Base-by-base conservation (phyloP, 2,113 vertebrate species). In the Trematocara unimaculatum region DNA sequence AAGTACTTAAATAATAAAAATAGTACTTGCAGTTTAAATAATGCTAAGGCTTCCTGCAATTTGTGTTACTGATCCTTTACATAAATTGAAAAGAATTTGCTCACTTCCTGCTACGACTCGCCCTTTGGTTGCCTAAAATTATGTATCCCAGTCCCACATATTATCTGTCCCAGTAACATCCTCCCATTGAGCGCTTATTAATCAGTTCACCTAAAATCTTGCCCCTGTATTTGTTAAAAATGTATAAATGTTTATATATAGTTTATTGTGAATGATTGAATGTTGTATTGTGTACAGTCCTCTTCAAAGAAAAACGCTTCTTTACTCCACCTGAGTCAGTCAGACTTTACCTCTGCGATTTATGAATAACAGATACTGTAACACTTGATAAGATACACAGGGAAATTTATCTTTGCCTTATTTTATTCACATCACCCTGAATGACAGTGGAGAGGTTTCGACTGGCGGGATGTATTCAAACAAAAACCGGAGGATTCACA, bases 211-310 rank as follows among this genome's bases (percentile, higher is more conserved):
- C 49, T 91, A 17, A 54, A 42, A 72, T 81, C 70, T 88, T 83
- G 51, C 70, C 80, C 51, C 49, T 89, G 55, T 89, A 64, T 92
- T 92, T 89, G 87, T 93, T 89, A 18, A 85, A 55, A 82, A 49
- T 92, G 92, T 95, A 91, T 67, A 95, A 79, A 93, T 95, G 90
- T 95, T 93, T 80, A 93, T 90, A 92, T 91, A 87, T 91, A 90
- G 82, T 40, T 88, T 81, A 90, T 86, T 85, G 79, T 87, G 84
- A 94, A 91, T 70, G 49, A 79, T 58, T 33, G 85, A 70, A 78
- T 85, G 80, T 87, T 91, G 18, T 81, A 64, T 85, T 90, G 40
- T 88, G 35, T 90, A 83, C 78, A 84, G 83, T 91, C 74, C 78
- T 79, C 49, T 12, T 90, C 58, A 80, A 84, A 89, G 26, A 87